Percentiles rank a stretch among this genome's conserved stretches.
Conservation (phyloP, 2,888 invertebrate species). For the Blera fallax region DNA sequence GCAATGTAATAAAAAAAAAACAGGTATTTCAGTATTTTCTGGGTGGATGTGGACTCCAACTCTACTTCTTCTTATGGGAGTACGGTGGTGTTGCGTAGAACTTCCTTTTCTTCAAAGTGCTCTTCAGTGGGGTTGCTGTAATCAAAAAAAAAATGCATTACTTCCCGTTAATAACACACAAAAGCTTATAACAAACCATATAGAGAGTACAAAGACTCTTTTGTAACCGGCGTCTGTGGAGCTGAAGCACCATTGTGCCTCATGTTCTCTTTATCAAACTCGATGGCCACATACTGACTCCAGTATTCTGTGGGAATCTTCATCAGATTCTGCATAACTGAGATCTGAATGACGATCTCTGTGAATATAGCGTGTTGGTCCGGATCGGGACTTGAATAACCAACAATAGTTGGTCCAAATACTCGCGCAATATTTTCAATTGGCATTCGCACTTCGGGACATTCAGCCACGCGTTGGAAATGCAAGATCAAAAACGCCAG, state of each 20-base stretch:
- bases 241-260: slow-evolving; percentile 50
- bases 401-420: slow-evolving; percentile 97
- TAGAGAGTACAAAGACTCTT: slow-evolving; percentile 76
- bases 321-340: slow-evolving; percentile 87
- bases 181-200: slow-evolving; percentile 76
- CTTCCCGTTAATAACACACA: background rate
- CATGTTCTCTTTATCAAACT: slow-evolving; percentile 74
- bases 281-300: slow-evolving; percentile 81
- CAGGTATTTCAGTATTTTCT: slow-evolving; percentile 39
- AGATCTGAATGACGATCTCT: slow-evolving; percentile 90
- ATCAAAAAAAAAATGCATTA: slow-evolving; percentile 19
- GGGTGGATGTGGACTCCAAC: background rate
- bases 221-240: slow-evolving; percentile 72
- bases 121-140: slow-evolving; percentile 80
- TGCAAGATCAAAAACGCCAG: slow-evolving; percentile 96
- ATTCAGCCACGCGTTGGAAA: slow-evolving; percentile 93
- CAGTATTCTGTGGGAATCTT: slow-evolving; percentile 89
- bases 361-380: slow-evolving; percentile 88
- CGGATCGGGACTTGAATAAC: slow-evolving; percentile 90
- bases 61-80: slow-evolving; percentile 75
- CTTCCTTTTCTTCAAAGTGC: slow-evolving; percentile 80
- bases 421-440: slow-evolving; percentile 93
- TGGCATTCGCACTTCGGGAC: slow-evolving; percentile 95
- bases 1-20: slow-evolving; percentile 20
- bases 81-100: slow-evolving; percentile 79